Evolutionary conservation across 64 coral and sea anemone genomes (phyloP), one percentile per base, ranked within the genome.

Genomic region (Catalaphyllia jardinei): DNA sequence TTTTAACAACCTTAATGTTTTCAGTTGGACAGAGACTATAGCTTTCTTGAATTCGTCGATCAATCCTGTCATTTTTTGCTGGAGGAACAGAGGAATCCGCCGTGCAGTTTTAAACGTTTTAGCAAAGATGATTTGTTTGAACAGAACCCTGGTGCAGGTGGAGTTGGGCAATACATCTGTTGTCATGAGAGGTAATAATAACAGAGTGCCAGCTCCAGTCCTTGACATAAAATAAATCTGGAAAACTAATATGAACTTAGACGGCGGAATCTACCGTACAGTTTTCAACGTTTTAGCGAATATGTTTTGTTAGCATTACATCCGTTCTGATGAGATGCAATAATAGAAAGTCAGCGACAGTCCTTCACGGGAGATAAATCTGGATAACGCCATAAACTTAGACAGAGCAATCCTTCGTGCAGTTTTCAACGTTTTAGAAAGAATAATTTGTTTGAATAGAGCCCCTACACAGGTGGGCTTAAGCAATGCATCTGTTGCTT

Each of bases 1-100:
- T 24, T 82, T 96, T 29, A n/a, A 17, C 0, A 84, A 52, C 7
- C 55, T 95, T 28, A 92, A 96, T 76, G 69, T 96, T 59, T 96
- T 78, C 4, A 93, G 94, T 16, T 96, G 90, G 94, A 73, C 87
- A 13, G 90, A 96, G 51, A 96, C 94, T 4, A 72, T 96, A 29
- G 94, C 94, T 17, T 96, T 92, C 72, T 60, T 84, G 4, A 96
- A 93, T 28, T 96, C 94, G 9, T 80, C 57, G 22, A 52, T 96
- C 0, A 96, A 96, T 52, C 90, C 94, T 6, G 10, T 89, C 22
- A 83, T 92, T 18, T 96, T 90, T 57, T 96, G 90, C 31, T 96
- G 94, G 94, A 96, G 87, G 89, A 87, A 88, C 24, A 60, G 31
- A 62, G 90, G 86, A 4, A 91, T 91, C 25, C 79, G 79, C 50